Evolutionary conservation across 2,113 vertebrate species (phyloP).

Genomic region (Rhinichthys klamathensis): DNA sequence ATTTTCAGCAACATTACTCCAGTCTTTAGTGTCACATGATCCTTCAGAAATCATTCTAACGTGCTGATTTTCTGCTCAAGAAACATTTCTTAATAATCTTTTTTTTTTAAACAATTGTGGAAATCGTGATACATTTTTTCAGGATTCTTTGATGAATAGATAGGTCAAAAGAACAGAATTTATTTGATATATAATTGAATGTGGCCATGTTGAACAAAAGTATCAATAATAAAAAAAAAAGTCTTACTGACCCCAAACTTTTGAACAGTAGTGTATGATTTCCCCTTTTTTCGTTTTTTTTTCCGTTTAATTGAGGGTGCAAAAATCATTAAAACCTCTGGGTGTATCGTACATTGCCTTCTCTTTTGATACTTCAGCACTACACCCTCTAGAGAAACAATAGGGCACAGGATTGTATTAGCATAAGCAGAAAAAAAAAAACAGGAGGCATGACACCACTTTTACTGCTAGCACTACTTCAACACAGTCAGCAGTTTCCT

Average conservation of each 20-base stretch:
- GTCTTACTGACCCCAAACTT: background rate
- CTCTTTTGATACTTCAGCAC: slow-evolving; percentile 15
- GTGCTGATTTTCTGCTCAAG: background rate
- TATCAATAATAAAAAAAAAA: too few relatives aligned
- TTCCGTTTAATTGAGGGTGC: background rate
- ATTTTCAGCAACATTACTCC: background rate
- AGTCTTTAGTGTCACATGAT: background rate
- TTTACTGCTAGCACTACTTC: slow-evolving; percentile 70
- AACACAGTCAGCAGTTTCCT: slow-evolving; percentile 76
- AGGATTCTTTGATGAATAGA: too few relatives aligned
- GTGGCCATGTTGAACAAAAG: background rate
- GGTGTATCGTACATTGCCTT: background rate
- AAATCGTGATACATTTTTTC: too few relatives aligned
- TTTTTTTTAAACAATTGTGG: background rate
- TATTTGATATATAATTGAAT: too few relatives aligned
- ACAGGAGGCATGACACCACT: slow-evolving; percentile 63
- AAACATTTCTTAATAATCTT: background rate
- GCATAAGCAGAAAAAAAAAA: slow-evolving; percentile 62
- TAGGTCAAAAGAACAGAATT: too few relatives aligned
- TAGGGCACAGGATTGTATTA: slow-evolving; percentile 63
- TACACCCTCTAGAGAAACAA: slow-evolving; percentile 63
- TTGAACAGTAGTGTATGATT: background rate
- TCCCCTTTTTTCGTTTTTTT: too few relatives aligned
- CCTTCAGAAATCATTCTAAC: background rate
- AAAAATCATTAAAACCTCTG: background rate